phyloP scores from a whole-genome alignment of 2,113 vertebrate species.

The Varanus komodoensis region DNA sequence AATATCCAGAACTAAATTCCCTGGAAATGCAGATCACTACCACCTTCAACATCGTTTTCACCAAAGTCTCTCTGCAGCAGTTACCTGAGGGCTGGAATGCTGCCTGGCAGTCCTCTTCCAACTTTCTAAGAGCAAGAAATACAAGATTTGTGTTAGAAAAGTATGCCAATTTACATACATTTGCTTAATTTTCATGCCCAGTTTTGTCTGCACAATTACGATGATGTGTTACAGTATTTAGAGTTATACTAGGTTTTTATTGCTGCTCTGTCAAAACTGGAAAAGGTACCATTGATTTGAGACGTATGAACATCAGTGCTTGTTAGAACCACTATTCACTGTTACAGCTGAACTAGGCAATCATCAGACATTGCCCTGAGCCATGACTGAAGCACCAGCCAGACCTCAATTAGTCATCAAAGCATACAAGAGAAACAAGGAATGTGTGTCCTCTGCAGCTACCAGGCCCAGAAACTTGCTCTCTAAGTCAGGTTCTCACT shows the following conservation, averaged over 20 bases:
- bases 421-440: not conserved
- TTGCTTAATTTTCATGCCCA: not conserved
- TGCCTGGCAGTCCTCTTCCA: not conserved
- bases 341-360: not conserved
- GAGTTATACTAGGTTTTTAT: not conserved
- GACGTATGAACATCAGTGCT: not conserved
- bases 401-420: not conserved
- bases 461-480: not conserved
- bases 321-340: not conserved
- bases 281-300: too few species aligned
- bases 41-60: too few species aligned
- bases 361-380: not conserved
- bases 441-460: not conserved
- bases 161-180: not conserved
- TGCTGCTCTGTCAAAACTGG: not conserved
- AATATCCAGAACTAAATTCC: not conserved
- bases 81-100: not conserved
- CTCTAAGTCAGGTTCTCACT: not conserved
- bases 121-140: not conserved
- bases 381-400: not conserved
- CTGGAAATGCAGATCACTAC: not conserved
- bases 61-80: too few species aligned
- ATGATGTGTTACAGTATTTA: not conserved
- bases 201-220: not conserved
- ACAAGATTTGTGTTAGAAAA: not conserved